Evolutionary conservation across 2,888 invertebrate genomes (phyloP).

Genomic region (Nycteola revayana): DNA sequence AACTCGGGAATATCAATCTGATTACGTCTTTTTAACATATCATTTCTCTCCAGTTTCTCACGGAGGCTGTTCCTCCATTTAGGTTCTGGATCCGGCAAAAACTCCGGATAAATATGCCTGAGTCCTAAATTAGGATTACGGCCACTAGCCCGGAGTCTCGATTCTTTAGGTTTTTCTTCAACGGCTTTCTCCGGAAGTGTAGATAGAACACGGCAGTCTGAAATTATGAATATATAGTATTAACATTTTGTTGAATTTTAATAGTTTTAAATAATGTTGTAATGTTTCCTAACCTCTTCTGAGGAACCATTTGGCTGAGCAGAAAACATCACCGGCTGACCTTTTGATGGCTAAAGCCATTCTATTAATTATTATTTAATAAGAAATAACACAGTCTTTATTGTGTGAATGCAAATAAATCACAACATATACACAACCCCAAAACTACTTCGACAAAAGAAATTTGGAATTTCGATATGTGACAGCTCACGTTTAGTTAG

Average conservation of each 20-base stretch:
- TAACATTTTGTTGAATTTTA: neutral
- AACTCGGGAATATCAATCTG: constrained; percentile 97
- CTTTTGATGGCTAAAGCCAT: constrained; percentile 63
- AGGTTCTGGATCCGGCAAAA: constrained; percentile 92
- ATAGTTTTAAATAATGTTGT: too few species aligned
- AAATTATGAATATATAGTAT: constrained; percentile 12
- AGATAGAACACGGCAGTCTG: constrained; percentile 58
- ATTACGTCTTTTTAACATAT: constrained; percentile 93
- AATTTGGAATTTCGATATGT: too few species aligned
- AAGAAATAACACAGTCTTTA: too few species aligned
- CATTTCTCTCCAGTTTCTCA: constrained; percentile 94
- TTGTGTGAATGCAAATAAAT: too few species aligned
- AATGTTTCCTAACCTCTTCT: constrained; percentile 60
- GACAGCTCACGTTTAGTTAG: too few species aligned
- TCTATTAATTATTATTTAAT: too few species aligned
- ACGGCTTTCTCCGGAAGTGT: constrained; percentile 52
- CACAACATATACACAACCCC: too few species aligned
- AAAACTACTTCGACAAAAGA: too few species aligned
- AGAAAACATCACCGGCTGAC: constrained; percentile 42
- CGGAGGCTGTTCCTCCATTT: constrained; percentile 89
- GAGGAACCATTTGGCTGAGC: constrained; percentile 58
- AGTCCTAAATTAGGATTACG: constrained; percentile 75
- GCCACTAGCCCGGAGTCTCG: constrained; percentile 36
- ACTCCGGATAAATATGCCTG: constrained; percentile 93
- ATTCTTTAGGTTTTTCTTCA: constrained; percentile 16